Evolutionary conservation across 2,797 vertebrate genomes (phyloP).

Genomic region (Gymnothorax javanicus): DNA sequence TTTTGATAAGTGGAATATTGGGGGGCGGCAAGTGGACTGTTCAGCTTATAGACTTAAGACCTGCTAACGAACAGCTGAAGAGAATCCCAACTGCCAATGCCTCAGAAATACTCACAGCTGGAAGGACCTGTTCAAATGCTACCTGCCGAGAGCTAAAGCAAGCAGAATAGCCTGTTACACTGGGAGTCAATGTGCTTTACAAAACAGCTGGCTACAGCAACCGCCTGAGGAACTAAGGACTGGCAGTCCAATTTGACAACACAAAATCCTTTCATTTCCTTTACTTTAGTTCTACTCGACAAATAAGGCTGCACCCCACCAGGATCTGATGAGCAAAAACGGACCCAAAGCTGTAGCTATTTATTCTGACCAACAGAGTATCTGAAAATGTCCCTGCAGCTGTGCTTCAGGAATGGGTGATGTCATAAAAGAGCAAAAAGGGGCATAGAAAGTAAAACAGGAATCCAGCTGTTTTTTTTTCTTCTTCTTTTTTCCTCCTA

Average conservation of each 20-base stretch:
- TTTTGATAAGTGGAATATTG: background rate
- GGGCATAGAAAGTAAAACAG: background rate
- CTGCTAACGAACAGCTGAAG: background rate
- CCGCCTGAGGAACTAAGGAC: background rate
- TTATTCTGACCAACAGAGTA: background rate
- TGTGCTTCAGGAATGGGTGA: background rate
- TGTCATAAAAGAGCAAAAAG: background rate
- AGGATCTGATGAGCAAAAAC: background rate
- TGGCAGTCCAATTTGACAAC: background rate
- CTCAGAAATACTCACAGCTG: conserved; percentile 4
- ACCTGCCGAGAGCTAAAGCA: too few relatives aligned
- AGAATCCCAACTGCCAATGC: background rate
- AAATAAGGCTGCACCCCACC: background rate
- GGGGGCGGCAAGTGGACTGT: too few relatives aligned
- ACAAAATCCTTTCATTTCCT: background rate
- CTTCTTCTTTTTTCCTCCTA: background rate
- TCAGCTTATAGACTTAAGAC: background rate
- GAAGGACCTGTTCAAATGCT: background rate
- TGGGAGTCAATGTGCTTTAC: background rate
- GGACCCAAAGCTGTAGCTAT: background rate
- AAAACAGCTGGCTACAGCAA: background rate
- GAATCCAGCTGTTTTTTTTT: background rate
- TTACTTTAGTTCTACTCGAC: background rate
- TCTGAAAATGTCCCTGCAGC: background rate
- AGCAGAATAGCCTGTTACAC: background rate